Conservation (phyloP, 2,797 vertebrate species). For the Eidolon dupreanum region DNA sequence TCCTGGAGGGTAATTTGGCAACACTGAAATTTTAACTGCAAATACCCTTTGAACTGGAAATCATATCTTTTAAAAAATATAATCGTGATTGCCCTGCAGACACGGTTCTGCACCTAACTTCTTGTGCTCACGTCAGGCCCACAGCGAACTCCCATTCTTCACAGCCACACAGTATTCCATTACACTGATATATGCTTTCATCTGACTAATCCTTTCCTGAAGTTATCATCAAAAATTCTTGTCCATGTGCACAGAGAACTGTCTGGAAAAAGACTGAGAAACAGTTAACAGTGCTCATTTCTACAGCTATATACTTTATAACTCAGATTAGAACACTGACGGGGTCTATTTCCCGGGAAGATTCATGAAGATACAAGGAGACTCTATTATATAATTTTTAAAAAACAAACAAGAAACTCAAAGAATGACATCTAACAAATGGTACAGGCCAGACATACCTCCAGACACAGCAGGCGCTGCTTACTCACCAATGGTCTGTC, state of each 20-base stretch:
- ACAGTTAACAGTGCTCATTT: not conserved
- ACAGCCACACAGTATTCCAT: not conserved
- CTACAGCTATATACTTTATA: not conserved
- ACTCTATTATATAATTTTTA: not conserved
- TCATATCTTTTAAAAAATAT: not conserved
- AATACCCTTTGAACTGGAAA: not conserved
- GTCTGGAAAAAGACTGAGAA: not conserved
- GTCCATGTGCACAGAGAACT: not conserved
- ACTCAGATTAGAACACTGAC: not conserved
- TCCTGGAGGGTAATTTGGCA: not conserved
- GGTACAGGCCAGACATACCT: fast-evolving
- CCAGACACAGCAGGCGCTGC: fast-evolving
- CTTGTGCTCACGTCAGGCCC: not conserved
- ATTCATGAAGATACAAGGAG: not conserved
- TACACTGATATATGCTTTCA: fast-evolving
- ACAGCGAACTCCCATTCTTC: not conserved
- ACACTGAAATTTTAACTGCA: not conserved
- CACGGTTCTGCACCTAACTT: not conserved
- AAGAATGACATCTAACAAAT: not conserved
- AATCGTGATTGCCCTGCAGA: not conserved
- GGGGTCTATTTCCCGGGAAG: not conserved
- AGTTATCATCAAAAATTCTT: not conserved
- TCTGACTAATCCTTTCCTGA: not conserved
- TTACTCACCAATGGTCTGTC: constrained; percentile 89
- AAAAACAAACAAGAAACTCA: not conserved